Evolutionary conservation across 1,140 invertebrate genomes (phyloP).

Genomic region (Bradysia coprophila): DNA sequence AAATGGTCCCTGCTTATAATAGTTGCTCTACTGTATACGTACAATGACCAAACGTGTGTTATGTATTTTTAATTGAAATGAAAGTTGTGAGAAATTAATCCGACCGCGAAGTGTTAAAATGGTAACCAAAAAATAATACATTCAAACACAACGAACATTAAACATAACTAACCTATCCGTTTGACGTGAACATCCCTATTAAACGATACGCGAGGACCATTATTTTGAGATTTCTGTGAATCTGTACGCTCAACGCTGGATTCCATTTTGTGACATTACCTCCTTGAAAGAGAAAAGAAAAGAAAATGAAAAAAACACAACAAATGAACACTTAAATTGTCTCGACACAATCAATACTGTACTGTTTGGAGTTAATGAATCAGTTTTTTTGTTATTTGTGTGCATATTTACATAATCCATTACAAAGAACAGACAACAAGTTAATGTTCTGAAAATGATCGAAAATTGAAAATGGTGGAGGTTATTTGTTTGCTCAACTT

Average conservation of each 20-base stretch:
- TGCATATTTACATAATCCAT: not conserved
- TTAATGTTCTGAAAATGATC: not conserved
- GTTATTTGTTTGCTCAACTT: no score
- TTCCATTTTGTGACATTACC: not conserved
- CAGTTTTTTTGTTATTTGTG: not conserved
- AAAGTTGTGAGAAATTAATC: no score
- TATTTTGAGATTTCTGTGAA: slow-evolving; percentile 5
- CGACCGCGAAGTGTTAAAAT: no score
- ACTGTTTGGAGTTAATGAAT: not conserved
- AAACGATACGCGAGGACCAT: slow-evolving; percentile 58
- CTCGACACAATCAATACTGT: not conserved
- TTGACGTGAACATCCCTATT: slow-evolving; percentile 77
- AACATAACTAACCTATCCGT: slow-evolving; percentile 54
- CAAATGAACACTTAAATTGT: not conserved
- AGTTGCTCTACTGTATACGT: no score
- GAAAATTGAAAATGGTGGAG: not conserved
- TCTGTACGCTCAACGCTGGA: not conserved
- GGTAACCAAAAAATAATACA: not conserved
- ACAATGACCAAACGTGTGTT: no score
- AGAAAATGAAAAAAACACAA: not conserved
- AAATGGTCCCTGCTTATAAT: no score
- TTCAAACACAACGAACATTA: no score
- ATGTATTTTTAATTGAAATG: no score
- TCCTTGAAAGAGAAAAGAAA: not conserved
- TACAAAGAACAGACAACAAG: not conserved